Conservation (phyloP, 2,113 vertebrate species). For the Numenius arquata region DNA sequence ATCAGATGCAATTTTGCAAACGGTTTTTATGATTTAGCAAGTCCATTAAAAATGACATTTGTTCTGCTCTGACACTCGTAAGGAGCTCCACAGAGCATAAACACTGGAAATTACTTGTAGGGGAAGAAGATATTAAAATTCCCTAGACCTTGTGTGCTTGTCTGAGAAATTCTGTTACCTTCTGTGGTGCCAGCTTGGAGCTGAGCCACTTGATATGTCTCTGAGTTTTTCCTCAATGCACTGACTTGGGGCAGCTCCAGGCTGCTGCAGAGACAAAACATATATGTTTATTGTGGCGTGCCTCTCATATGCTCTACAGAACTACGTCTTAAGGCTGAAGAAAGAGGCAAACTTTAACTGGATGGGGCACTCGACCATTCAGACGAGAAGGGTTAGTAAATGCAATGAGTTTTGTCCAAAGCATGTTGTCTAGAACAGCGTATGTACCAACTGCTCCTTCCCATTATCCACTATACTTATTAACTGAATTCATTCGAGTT, state of each 20-base stretch:
- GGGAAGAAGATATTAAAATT: slow-evolving; percentile 77
- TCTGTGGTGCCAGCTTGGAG: slow-evolving; percentile 50
- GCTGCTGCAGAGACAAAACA: neutral
- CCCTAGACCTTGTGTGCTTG: slow-evolving; percentile 46
- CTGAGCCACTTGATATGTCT: neutral
- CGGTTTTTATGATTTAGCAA: slow-evolving; percentile 80
- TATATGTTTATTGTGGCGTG: neutral
- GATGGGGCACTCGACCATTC: neutral
- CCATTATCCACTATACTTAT: neutral
- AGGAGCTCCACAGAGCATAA: slow-evolving; percentile 78
- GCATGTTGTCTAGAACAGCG: fast-evolving
- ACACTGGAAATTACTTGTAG: slow-evolving; percentile 78
- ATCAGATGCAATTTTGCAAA: slow-evolving; percentile 79
- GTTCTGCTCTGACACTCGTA: slow-evolving; percentile 78
- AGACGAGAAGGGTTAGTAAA: neutral
- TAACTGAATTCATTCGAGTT: neutral
- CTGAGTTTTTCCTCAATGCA: neutral
- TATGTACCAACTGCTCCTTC: neutral
- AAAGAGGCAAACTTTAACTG: neutral
- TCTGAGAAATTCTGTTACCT: slow-evolving; percentile 59
- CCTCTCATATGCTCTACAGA: neutral
- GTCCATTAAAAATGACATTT: slow-evolving; percentile 83
- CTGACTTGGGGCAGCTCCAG: slow-evolving; percentile 5
- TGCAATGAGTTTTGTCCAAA: neutral
- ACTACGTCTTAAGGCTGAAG: neutral